phyloP scores from a whole-genome alignment of 2,888 invertebrate genomes.

The Aleiodes leptofemur region DNA sequence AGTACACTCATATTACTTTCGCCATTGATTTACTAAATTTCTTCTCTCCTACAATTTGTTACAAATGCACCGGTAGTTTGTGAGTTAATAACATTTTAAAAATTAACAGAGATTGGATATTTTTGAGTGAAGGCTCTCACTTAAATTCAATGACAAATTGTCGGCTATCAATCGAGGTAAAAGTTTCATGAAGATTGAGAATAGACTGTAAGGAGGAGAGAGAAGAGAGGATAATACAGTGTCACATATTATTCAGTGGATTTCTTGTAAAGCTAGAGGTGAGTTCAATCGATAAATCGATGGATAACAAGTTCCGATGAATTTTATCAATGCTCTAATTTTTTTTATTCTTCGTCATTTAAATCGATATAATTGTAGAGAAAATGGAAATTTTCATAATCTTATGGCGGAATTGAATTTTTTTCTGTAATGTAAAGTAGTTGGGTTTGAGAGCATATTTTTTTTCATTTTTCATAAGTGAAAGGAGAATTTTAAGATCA shows the following conservation, averaged over 20 bases:
- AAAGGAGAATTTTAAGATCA: too few relatives aligned
- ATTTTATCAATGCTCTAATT: neutral
- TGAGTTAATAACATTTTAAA: neutral
- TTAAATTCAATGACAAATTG: constrained; percentile 11
- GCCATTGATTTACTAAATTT: too few relatives aligned
- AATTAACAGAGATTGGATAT: neutral
- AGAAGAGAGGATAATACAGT: neutral
- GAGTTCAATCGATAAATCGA: constrained; percentile 21
- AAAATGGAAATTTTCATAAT: neutral
- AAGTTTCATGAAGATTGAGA: constrained; percentile 21
- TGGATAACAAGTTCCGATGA: neutral
- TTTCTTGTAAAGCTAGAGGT: constrained; percentile 9
- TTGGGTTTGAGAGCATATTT: too few relatives aligned
- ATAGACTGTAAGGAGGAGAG: constrained; percentile 1
- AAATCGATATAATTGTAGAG: neutral
- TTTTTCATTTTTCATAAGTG: too few relatives aligned
- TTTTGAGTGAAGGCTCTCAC: constrained; percentile 6
- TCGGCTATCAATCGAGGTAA: constrained; percentile 24
- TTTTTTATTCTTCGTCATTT: neutral
- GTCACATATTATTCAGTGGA: constrained; percentile 19
- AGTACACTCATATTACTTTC: too few relatives aligned
- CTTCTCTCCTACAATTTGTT: too few relatives aligned
- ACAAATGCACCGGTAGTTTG: too few relatives aligned
- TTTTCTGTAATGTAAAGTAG: too few relatives aligned
- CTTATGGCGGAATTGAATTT: too few relatives aligned